A percentile compares a stretch with the other conserved stretches of the same genome.
phyloP scores from a whole-genome alignment of 2,113 vertebrate species.

The Pterocles gutturalis region DNA sequence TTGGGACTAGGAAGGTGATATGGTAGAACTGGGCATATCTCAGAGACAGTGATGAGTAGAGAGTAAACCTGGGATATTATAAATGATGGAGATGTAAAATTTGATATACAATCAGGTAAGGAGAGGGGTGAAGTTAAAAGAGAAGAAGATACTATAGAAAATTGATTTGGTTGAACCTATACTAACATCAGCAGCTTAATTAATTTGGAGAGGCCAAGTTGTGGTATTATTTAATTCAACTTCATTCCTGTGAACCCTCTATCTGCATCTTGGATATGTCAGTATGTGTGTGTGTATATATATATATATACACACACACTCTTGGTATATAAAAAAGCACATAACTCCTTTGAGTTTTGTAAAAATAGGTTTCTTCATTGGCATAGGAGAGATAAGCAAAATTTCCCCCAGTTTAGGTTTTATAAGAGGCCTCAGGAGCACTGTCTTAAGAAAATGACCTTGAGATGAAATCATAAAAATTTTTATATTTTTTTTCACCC shows the following conservation, averaged over 20 bases:
- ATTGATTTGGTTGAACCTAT: background rate
- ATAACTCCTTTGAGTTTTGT: background rate
- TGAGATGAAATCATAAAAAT: background rate
- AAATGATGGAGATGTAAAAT: background rate
- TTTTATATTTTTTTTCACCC: fast-evolving
- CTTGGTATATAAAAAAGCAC: background rate
- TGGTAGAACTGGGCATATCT: background rate
- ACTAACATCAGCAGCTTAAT: background rate
- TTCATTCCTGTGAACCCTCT: background rate
- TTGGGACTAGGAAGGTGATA: background rate
- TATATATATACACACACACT: too few species aligned
- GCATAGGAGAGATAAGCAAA: background rate
- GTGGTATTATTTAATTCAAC: background rate
- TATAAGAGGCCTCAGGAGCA: background rate
- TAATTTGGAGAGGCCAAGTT: background rate
- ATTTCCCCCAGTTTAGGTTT: background rate
- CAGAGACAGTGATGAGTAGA: background rate
- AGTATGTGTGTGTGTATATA: background rate
- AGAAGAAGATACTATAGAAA: background rate
- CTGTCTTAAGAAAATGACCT: background rate
- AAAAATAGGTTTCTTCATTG: background rate
- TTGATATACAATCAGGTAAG: background rate
- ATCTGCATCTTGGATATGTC: background rate
- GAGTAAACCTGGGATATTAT: background rate
- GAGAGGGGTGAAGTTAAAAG: background rate